Percentiles rank a stretch among this genome's conserved stretches.
These are phyloP conservation scores for Hipparchia semele DNA, from an alignment of 2,888 invertebrate genomes.

Conservation along the genomic window DNA sequence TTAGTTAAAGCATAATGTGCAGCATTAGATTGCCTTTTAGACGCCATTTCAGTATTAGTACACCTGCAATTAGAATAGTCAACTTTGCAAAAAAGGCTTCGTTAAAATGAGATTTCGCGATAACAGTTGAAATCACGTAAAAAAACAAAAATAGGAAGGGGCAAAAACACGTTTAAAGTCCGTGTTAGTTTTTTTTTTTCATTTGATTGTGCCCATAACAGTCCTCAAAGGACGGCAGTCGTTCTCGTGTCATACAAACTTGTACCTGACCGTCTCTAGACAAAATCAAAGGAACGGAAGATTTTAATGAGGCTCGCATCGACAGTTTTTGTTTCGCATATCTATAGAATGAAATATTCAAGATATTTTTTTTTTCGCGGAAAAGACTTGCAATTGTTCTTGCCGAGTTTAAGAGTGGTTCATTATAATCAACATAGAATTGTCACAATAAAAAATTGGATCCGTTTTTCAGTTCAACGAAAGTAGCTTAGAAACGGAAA, in stretches of 20 bases:
- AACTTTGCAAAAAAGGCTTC: conserved; percentile 17
- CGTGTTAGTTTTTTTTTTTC: conserved; percentile 42
- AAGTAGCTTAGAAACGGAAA: not conserved
- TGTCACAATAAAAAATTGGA: not conserved
- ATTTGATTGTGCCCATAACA: conserved; percentile 48
- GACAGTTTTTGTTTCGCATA: conserved; percentile 68
- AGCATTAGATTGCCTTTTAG: conserved; percentile 34
- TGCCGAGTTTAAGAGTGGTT: not conserved
- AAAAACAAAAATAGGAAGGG: conserved; percentile 25
- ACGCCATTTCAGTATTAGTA: conserved; percentile 29
- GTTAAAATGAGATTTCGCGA: conserved; percentile 2
- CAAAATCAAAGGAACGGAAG: conserved; percentile 79
- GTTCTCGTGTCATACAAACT: conserved; percentile 55
- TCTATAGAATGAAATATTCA: conserved; percentile 45
- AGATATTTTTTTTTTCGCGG: conserved; percentile 42
- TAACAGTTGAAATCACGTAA: not conserved
- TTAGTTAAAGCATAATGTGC: conserved; percentile 41
- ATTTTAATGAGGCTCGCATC: conserved; percentile 82
- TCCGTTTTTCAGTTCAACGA: not conserved
- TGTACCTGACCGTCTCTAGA: conserved; percentile 70
- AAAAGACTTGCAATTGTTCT: conserved; percentile 38
- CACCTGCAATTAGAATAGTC: conserved; percentile 40
- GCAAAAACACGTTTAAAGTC: conserved; percentile 37
- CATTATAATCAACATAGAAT: not conserved
- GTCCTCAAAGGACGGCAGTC: conserved; percentile 61